Base-by-base conservation (phyloP, 2,888 invertebrate species). In the Noctua comes region DNA sequence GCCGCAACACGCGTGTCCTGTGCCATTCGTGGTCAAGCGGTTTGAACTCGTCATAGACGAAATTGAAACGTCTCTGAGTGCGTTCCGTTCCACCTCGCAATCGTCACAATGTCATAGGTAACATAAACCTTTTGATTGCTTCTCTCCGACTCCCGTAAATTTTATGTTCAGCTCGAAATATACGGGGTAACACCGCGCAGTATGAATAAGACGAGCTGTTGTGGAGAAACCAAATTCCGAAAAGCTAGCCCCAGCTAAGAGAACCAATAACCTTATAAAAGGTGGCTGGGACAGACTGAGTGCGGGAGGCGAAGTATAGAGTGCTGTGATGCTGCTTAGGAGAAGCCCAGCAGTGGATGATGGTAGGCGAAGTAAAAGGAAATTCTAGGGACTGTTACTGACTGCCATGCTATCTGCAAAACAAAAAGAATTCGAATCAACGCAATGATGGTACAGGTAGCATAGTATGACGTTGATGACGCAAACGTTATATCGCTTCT, bases 121-220 rank as follows among this genome's bases (percentile, higher is more conserved):
- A 40, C 59, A 84, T 84, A 84, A 84, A 84, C 72, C 65, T 72
- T 85, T 84, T 87, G 74, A 84, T 84, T 84, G 68, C 84, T 84
- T 48, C 64, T 48, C 72, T 69, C 46, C 40, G 68, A 36, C 51
- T 72, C 66, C 59, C 69, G 79, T 86, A 86, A 84, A 83, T 57
- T 86, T 83, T 86, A 83, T 73, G 79, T 73, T 66, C 36, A 46
- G 54, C 51, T 59, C 51, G 54, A 64, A 71, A 76, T 72, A 62
- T 13, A 77, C 21, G n/a, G 13, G 31, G n/a, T 27, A 40, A 40
- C n/a, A n/a, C n/a, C 24, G 1, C 13, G 6, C 2, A 48, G 84
- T 83, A 73, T 57, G 7, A 31, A 83, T 77, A 36, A 13, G 68
- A 69, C 54, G 2, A 84, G 54, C 27, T 59, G 4, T 65, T 24